Evolutionary conservation across 2,113 vertebrate genomes (phyloP).

Genomic region (Phocoena phocoena): DNA sequence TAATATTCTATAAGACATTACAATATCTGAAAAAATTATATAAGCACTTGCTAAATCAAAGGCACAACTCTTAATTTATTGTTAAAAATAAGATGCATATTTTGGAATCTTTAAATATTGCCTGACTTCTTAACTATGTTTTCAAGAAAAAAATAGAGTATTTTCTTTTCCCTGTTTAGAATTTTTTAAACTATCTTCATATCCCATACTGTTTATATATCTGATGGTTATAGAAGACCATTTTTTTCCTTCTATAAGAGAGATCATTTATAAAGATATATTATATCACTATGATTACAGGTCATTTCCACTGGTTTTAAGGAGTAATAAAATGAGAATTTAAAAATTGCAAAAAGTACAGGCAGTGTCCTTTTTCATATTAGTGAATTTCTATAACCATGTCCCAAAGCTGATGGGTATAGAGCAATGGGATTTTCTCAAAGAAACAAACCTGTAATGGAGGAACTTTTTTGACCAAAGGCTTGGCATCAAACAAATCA

Average conservation of each 20-base stretch:
- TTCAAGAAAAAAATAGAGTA: conserved; percentile 9
- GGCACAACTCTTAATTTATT: background rate
- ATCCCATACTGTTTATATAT: background rate
- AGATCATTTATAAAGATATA: background rate
- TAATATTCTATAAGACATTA: background rate
- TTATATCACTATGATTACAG: background rate
- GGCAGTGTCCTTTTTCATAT: background rate
- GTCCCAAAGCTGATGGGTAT: background rate
- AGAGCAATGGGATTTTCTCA: background rate
- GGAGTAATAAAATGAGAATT: conserved; percentile 7
- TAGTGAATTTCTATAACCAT: background rate
- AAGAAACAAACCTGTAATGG: background rate
- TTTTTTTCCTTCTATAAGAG: background rate
- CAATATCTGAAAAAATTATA: conserved; percentile 10
- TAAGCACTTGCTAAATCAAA: conserved; percentile 11
- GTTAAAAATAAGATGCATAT: background rate
- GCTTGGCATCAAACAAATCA: conserved; percentile 19
- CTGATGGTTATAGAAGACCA: background rate
- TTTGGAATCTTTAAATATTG: conserved; percentile 29
- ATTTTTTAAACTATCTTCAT: background rate
- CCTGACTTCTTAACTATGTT: background rate
- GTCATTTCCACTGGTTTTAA: background rate
- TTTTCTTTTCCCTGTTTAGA: conserved; percentile 27
- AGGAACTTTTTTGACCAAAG: background rate
- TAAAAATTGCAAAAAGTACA: background rate